These are phyloP conservation scores for Gonocerus acuteangulatus DNA, from an alignment of 2,888 invertebrate species.

Conservation along the genomic window DNA sequence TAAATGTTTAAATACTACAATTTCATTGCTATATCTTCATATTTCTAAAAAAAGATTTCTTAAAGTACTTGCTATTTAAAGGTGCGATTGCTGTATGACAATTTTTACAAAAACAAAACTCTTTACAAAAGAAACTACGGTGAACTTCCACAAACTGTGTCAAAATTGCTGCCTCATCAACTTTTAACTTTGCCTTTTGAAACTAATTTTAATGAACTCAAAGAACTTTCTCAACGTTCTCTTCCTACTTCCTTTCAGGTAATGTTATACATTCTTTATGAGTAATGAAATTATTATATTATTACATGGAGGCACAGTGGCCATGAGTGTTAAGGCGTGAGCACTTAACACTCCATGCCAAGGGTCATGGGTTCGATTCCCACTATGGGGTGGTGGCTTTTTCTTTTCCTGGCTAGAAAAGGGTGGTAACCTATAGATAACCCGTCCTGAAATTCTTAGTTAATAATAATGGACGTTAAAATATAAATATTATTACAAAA, in stretches of 20 bases:
- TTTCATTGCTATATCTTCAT: too few relatives aligned
- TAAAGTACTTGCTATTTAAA: not conserved
- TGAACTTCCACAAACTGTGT: not conserved
- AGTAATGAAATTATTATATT: not conserved
- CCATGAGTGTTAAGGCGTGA: too few relatives aligned
- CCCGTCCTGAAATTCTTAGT: too few relatives aligned
- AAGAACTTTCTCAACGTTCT: constrained; percentile 1
- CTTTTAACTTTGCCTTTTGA: constrained; percentile 11
- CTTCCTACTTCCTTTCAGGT: constrained; percentile 26
- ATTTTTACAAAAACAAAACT: not conserved
- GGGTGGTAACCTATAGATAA: too few relatives aligned
- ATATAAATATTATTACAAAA: not conserved
- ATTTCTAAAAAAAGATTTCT: too few relatives aligned
- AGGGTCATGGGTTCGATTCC: too few relatives aligned
- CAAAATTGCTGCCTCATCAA: constrained; percentile 22
- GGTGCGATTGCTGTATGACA: constrained; percentile 12
- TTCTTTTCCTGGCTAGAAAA: too few relatives aligned
- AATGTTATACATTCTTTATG: not conserved
- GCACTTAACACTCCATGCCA: too few relatives aligned
- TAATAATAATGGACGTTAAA: too few relatives aligned
- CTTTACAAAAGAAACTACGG: not conserved
- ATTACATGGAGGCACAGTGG: too few relatives aligned
- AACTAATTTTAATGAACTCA: not conserved
- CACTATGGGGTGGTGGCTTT: too few relatives aligned
- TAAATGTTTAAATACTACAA: too few relatives aligned